Evolutionary conservation across 64 coral and sea anemone genomes (phyloP), one percentile per base, ranked within the genome.

Genomic region (Montipora cactus): DNA sequence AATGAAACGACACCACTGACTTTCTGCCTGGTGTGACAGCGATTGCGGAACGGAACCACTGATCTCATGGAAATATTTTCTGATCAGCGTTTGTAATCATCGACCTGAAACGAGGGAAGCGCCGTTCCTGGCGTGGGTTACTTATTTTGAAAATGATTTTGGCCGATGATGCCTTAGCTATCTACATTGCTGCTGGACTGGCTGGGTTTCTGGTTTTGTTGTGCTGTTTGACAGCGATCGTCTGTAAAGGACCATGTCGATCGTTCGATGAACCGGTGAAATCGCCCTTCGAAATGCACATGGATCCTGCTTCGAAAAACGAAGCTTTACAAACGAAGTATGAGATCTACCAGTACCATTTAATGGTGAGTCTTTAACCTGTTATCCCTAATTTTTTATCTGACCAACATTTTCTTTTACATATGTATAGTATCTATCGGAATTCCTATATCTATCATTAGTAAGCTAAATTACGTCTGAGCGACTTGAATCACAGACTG

Each of bases 201-300:
- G 82, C 82, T 4, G 82, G 82, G 21, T 86, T 86, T 72, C 62
- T 86, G 21, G 46, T 49, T 20, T 18, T 86, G 0, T 7, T 86
- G 64, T 86, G 82, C 45, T 86, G 82, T 47, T 86, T 46, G 2
- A 44, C 82, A 4, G 11, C 57, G 3, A 71, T 69, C 3, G 45
- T 71, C 2, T 86, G 82, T 23, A 86, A 71, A 49, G 82, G 82
- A 45, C 82, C 66, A 5, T 86, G 82, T 47, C 82, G 82, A 70
- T 86, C 82, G 7, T 71, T 86, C 59, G 45, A 72, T 5, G 82
- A 86, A 50, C 82, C 82, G 16, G 64, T 86, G 15, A 86, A 86
- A 72, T 86, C 82, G 18, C 82, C 82, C 1, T 86, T 86, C 20
- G 82, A 86, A 18, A 86, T 86, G 82, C 22, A 86, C 46, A 86